Evolutionary conservation across 2,888 invertebrate species (phyloP).

Genomic region (Coleophora flavipennella): DNA sequence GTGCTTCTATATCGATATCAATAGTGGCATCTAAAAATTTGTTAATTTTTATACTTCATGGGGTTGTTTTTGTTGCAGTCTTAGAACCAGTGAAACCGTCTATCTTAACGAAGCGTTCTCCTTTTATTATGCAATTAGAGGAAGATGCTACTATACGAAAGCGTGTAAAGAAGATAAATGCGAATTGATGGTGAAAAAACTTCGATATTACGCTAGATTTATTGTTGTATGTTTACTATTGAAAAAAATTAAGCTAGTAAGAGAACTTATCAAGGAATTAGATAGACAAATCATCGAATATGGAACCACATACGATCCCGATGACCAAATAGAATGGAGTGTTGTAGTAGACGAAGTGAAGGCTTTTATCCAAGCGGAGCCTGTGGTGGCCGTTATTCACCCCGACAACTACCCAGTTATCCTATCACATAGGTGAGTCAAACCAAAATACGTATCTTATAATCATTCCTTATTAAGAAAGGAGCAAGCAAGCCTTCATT

Average conservation of each 20-base stretch:
- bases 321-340: slow-evolving; percentile 96
- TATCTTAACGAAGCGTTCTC: slow-evolving; percentile 97
- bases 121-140: slow-evolving; percentile 96
- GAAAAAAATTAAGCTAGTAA: slow-evolving; percentile 93
- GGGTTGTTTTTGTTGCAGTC: slow-evolving; percentile 63
- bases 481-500: too few species aligned
- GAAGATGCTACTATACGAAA: slow-evolving; percentile 93
- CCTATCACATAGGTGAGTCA: slow-evolving; percentile 84
- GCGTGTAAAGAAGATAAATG: slow-evolving; percentile 94
- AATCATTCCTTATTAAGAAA: too few species aligned
- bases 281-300: slow-evolving; percentile 96
- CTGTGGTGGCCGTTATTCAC: slow-evolving; percentile 89
- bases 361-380: slow-evolving; percentile 94
- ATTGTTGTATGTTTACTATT: slow-evolving; percentile 96
- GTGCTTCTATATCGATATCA: slow-evolving; percentile 1
- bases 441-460: background rate
- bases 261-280: slow-evolving; percentile 92
- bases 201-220: slow-evolving; percentile 95
- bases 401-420: slow-evolving; percentile 89
- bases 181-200: slow-evolving; percentile 97
- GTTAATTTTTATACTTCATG: too few species aligned
- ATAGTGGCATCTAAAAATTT: too few species aligned
- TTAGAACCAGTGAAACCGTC: slow-evolving; percentile 96
- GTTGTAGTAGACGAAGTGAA: slow-evolving; percentile 95
- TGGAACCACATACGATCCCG: slow-evolving; percentile 96